Percentiles rank a stretch among this genome's conserved stretches.
phyloP scores from a whole-genome alignment of 2,888 invertebrate species.

The Dynastes maya region DNA sequence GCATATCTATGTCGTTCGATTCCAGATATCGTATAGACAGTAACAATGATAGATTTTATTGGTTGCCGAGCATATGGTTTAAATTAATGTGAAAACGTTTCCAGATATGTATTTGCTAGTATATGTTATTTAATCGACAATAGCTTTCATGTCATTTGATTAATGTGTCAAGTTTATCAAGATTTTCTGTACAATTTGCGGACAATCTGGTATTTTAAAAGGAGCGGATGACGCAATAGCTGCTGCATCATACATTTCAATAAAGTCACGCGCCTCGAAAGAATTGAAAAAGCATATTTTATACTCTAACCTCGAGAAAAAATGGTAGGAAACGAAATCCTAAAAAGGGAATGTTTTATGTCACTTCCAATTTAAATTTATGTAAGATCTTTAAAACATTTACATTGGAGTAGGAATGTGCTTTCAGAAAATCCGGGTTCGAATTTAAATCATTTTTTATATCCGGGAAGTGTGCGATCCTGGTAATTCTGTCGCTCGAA shows the following conservation, averaged over 20 bases:
- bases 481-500: background rate
- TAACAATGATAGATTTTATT: background rate
- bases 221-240: constrained; percentile 9
- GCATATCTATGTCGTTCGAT: constrained; percentile 3
- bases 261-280: constrained; percentile 55
- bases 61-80: too few relatives aligned
- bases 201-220: constrained; percentile 32
- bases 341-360: constrained; percentile 58
- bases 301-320: constrained; percentile 54
- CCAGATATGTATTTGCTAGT: too few relatives aligned
- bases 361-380: constrained; percentile 58
- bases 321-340: constrained; percentile 55
- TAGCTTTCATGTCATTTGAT: background rate
- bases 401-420: constrained; percentile 50
- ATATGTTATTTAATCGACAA: background rate
- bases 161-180: constrained; percentile 6
- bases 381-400: constrained; percentile 58
- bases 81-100: too few relatives aligned
- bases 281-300: constrained; percentile 59
- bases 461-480: background rate
- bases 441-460: constrained; percentile 42
- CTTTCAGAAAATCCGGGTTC: constrained; percentile 15
- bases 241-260: constrained; percentile 56
- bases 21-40: background rate
- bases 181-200: constrained; percentile 27